Evolutionary conservation across 1,140 invertebrate species (phyloP), one percentile per base, ranked within the genome.

Genomic region (Cherax quadricarinatus): DNA sequence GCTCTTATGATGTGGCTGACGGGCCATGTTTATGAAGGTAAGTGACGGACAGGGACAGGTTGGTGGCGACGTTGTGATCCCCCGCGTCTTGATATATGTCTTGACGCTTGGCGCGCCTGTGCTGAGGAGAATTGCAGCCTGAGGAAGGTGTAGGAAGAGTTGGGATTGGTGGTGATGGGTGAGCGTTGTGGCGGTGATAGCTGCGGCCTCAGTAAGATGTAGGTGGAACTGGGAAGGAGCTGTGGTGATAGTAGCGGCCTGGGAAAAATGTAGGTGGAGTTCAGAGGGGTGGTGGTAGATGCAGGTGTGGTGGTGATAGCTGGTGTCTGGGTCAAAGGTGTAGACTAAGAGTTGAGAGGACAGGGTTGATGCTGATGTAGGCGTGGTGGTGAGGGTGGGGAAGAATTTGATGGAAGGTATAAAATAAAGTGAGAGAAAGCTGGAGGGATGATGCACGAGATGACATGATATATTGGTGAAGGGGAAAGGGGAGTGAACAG

Each of bases 1-100:
- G 24, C 7, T 70, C 30, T 48, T 21, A 49, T 70, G 83, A 66
- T 70, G 83, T 30, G 30, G 83, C 21, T 85, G 83, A 85, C 83
- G 83, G 83, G 2, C 60, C 18, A 49, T 62, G 82, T 66, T 85
- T 85, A 85, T 48, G 60, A 48, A 41, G 83, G 21, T 62, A 24
- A 2, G 24, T 57, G 83, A 85, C 53, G 60, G 83, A 85, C 83
- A 85, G 83, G 83, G 83, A 70, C 83, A 70, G 83, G 83, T 85
- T 85, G 60, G n/a, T 41, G 57, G 83, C 51, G 83, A 66, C 30
- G 80, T 49, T 9, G 80, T 82, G 49, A 82, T 49, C n/a, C 14
- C 30, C 16, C 48, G 24, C 48, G 21, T n/a, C 81, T 48, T 83
- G 51, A 60, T 83, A n/a, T 60, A 60, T 24, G n/a, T 30, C 24